A percentile compares a stretch with the other conserved stretches of the same genome.
These are phyloP conservation scores for Rhopalosiphum nymphaeae DNA, from an alignment of 2,888 invertebrate genomes.

Conservation along the genomic window DNA sequence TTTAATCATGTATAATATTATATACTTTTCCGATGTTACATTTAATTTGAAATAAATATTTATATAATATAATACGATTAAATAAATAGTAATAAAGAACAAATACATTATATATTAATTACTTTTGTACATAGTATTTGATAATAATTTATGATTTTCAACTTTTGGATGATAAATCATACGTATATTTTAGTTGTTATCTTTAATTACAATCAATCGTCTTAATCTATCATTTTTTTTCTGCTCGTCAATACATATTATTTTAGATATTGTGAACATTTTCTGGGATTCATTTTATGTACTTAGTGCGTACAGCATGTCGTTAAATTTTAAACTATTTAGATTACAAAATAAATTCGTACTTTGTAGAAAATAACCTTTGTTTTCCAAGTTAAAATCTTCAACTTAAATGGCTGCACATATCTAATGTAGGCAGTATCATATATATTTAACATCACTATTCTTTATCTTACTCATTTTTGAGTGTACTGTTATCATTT, in stretches of 20 bases:
- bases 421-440: neutral
- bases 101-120: neutral
- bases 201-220: neutral
- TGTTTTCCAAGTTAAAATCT: neutral
- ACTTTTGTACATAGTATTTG: neutral
- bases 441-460: neutral
- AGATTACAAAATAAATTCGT: neutral
- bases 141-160: neutral
- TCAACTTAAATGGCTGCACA: neutral
- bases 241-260: neutral
- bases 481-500: neutral
- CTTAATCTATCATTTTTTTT: neutral
- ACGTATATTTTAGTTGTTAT: neutral
- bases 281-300: neutral
- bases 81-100: neutral
- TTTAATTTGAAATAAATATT: too few species aligned
- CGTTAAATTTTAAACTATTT: neutral
- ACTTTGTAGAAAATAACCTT: neutral
- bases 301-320: neutral
- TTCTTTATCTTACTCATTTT: neutral
- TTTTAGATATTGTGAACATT: neutral
- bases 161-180: neutral
- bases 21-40: too few species aligned
- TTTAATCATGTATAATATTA: too few species aligned
- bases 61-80: neutral